A percentile compares a stretch with the other conserved stretches of the same genome.
These are phyloP conservation scores for Acrossocheilus fasciatus DNA, from an alignment of 2,797 vertebrate species.

Conservation along the genomic window DNA sequence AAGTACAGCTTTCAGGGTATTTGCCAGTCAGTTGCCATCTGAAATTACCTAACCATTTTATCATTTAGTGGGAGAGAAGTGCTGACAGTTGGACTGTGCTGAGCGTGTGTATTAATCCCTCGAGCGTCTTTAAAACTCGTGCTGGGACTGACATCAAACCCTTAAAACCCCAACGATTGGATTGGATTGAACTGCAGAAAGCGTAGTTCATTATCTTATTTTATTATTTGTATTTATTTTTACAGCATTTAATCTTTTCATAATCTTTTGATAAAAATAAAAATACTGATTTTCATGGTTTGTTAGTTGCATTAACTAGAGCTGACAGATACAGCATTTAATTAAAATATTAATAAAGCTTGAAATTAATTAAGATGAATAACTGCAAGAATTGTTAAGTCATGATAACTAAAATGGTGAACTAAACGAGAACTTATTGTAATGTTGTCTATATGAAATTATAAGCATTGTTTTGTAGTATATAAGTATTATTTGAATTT, in stretches of 20 bases:
- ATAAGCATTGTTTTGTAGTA: neutral
- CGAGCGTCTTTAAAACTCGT: constrained; percentile 7
- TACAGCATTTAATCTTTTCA: neutral
- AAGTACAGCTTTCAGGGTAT: constrained; percentile 20
- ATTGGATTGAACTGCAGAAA: neutral
- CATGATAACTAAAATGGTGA: neutral
- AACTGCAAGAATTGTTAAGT: neutral
- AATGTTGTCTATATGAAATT: no score
- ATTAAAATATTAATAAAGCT: no score
- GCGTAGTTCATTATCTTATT: neutral
- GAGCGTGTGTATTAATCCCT: constrained; percentile 25
- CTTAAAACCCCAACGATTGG: constrained; percentile 5
- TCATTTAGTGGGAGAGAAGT: constrained; percentile 19
- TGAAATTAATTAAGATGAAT: neutral
- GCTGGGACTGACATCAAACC: neutral
- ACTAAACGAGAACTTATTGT: no score
- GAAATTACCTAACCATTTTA: constrained; percentile 36
- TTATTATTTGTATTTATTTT: no score
- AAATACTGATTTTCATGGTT: neutral
- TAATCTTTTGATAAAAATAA: neutral
- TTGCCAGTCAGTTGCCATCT: constrained; percentile 20
- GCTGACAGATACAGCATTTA: neutral
- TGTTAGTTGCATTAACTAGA: neutral
- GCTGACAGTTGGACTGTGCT: constrained; percentile 34
- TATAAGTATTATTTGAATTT: no score